Conservation (phyloP, 2,888 invertebrate genomes). For the Eupelmus urozonus region DNA sequence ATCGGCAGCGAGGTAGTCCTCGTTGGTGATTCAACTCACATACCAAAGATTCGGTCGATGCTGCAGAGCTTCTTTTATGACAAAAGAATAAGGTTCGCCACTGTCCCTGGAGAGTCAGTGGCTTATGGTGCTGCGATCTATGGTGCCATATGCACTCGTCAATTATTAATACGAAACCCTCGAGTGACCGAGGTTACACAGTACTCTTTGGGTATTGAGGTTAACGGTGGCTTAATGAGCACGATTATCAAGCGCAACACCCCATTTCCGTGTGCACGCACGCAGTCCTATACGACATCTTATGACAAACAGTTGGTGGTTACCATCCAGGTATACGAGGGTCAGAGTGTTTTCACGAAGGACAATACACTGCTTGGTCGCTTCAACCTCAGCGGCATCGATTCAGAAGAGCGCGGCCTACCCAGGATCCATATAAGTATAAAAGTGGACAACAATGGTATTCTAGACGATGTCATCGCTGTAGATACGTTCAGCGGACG, state of each 20-base stretch:
- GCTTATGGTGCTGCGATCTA: constrained; percentile 97
- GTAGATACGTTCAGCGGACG: constrained; percentile 86
- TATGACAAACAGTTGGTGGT: constrained; percentile 84
- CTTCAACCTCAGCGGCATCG: constrained; percentile 84
- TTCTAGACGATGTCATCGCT: constrained; percentile 80
- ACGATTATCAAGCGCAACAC: constrained; percentile 81
- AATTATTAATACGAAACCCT: constrained; percentile 82
- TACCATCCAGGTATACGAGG: constrained; percentile 81
- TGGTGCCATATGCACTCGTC: constrained; percentile 91
- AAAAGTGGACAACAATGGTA: constrained; percentile 89
- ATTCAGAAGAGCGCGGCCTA: constrained; percentile 84
- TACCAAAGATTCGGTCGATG: constrained; percentile 87
- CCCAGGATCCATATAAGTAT: constrained; percentile 86
- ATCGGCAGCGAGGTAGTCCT: constrained; percentile 90
- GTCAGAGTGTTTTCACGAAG: constrained; percentile 89
- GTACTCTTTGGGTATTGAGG: constrained; percentile 87
- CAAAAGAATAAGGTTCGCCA: constrained; percentile 91
- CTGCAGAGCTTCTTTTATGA: constrained; percentile 88
- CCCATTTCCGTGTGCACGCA: constrained; percentile 80
- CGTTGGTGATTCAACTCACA: constrained; percentile 89
- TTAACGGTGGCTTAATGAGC: constrained; percentile 88
- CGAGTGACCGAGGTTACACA: constrained; percentile 86
- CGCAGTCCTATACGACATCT: constrained; percentile 83
- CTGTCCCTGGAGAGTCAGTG: constrained; percentile 95
- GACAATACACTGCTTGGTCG: constrained; percentile 85